Conservation (phyloP, 2,797 vertebrate species). For the Craterocephalus amniculus region DNA sequence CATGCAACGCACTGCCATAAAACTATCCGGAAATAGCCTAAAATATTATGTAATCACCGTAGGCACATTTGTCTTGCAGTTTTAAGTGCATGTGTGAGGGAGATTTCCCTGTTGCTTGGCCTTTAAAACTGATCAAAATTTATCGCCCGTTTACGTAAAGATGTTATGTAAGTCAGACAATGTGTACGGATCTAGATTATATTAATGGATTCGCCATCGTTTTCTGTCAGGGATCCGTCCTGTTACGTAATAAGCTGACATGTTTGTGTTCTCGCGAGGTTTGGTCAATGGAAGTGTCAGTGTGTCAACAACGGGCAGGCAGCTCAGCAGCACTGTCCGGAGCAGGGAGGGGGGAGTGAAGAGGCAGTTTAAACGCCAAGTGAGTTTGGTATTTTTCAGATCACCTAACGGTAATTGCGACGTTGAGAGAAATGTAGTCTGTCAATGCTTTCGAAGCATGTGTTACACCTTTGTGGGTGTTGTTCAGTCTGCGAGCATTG, state of each 20-base stretch:
- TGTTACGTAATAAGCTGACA: slow-evolving; percentile 67
- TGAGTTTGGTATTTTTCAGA: slow-evolving; percentile 65
- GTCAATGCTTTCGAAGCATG: background rate
- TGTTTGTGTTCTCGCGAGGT: slow-evolving; percentile 74
- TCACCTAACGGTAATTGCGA: background rate
- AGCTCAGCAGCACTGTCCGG: slow-evolving; percentile 54
- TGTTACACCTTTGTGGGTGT: background rate
- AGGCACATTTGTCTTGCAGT: slow-evolving; percentile 1
- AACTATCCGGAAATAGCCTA: slow-evolving; percentile 27
- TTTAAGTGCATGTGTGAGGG: background rate
- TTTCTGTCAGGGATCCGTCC: slow-evolving; percentile 2
- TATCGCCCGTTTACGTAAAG: background rate
- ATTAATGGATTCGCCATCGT: background rate
- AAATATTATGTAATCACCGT: slow-evolving; percentile 40
- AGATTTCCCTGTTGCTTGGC: background rate
- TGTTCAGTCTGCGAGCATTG: background rate
- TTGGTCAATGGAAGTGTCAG: slow-evolving; percentile 67
- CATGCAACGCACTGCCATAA: slow-evolving; percentile 17
- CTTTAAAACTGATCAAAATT: fast-evolving
- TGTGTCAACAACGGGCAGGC: slow-evolving; percentile 79
- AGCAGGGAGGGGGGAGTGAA: slow-evolving; percentile 71
- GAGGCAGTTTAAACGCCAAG: slow-evolving; percentile 71
- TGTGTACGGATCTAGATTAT: background rate
- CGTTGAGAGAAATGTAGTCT: background rate
- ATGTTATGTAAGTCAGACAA: background rate